A percentile compares a stretch with the other conserved stretches of the same genome.
Conservation (phyloP, 2,888 invertebrate genomes). For the Plebejus argus region DNA sequence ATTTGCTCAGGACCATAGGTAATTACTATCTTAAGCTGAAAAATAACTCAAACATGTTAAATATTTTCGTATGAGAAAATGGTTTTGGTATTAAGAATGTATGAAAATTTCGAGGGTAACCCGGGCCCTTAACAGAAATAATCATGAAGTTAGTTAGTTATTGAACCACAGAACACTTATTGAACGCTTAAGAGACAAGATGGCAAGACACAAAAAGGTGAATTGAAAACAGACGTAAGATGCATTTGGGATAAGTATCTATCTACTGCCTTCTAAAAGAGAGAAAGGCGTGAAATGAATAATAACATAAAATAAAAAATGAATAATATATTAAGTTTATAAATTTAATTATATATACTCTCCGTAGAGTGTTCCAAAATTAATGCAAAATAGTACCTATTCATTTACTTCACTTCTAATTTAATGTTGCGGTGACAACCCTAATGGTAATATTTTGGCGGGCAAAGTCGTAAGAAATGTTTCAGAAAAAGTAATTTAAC, state of each 20-base stretch:
- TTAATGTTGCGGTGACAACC: conserved; percentile 26
- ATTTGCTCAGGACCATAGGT: no score
- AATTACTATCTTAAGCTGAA: no score
- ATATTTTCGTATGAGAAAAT: no score
- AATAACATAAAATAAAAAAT: neutral
- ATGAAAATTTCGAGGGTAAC: no score
- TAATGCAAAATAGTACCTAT: neutral
- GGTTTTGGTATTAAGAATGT: no score
- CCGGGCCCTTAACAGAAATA: neutral
- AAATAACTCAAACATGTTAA: no score
- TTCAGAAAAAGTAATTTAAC: conserved; percentile 21
- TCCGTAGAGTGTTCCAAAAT: conserved; percentile 11
- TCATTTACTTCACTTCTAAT: conserved; percentile 27
- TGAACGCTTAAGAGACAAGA: neutral
- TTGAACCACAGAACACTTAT: neutral
- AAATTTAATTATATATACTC: neutral
- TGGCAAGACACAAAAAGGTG: conserved; percentile 5
- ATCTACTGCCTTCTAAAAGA: neutral
- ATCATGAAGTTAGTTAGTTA: neutral
- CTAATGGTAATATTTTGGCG: conserved; percentile 23
- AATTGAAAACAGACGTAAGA: conserved; percentile 1
- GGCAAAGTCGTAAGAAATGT: conserved; percentile 31
- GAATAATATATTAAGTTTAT: neutral
- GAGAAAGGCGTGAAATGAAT: neutral
- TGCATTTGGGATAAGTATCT: neutral